These are phyloP conservation scores for Mythimna vitellina DNA, from an alignment of 2,888 invertebrate genomes.

Conservation along the genomic window DNA sequence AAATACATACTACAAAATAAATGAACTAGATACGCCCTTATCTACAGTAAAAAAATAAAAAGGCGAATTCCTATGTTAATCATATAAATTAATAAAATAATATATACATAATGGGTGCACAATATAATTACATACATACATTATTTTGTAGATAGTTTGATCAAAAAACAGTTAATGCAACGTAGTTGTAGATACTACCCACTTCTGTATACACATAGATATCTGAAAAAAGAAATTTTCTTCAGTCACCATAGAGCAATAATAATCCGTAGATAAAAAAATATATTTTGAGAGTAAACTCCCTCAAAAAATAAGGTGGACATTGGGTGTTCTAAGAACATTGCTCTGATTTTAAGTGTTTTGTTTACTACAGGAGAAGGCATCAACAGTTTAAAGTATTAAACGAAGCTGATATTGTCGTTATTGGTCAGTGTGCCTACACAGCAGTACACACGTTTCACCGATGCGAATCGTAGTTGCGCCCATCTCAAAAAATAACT, in stretches of 20 bases:
- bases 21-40: constrained; percentile 75
- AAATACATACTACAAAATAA: constrained; percentile 79
- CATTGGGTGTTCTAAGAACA: constrained; percentile 13
- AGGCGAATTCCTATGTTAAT: constrained; percentile 68
- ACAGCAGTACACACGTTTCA: constrained; percentile 12
- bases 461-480: background rate
- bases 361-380: too few species aligned
- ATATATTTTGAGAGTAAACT: constrained; percentile 27
- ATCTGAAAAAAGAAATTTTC: constrained; percentile 71
- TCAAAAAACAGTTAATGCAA: constrained; percentile 62
- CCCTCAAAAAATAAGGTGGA: constrained; percentile 16
- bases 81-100: constrained; percentile 76
- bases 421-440: constrained; percentile 23
- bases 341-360: background rate
- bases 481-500: background rate
- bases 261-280: constrained; percentile 10
- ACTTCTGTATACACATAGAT: constrained; percentile 64
- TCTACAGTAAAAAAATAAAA: constrained; percentile 76
- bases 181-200: constrained; percentile 62
- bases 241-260: constrained; percentile 43
- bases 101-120: constrained; percentile 76
- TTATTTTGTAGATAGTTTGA: constrained; percentile 72
- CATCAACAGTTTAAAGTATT: background rate
- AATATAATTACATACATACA: constrained; percentile 70
- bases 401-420: constrained; percentile 28